A percentile compares a stretch with the other conserved stretches of the same genome.
Evolutionary conservation across 2,113 vertebrate genomes (phyloP).

Genomic region (Etheostoma cragini): DNA sequence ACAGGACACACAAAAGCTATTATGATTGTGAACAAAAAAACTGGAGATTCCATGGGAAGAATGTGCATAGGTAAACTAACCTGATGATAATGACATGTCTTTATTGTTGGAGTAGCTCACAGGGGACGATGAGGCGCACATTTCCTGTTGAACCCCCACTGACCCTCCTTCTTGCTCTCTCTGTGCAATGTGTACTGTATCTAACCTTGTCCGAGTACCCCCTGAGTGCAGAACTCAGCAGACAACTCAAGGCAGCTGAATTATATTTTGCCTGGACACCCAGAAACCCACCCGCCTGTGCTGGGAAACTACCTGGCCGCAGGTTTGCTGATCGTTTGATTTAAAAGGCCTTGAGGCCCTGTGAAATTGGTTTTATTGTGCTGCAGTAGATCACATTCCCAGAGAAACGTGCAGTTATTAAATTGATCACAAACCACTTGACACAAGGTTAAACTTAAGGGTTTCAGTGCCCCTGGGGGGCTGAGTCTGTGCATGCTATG

Average conservation of each 20-base stretch:
- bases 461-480: not conserved
- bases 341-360: conserved; percentile 14
- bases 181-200: not conserved
- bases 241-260: not conserved
- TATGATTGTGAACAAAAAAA: not conserved
- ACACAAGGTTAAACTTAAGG: not conserved
- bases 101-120: not conserved
- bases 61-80: not conserved
- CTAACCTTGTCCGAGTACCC: not conserved
- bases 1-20: not conserved
- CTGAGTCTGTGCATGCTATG: not conserved
- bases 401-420: conserved; percentile 21
- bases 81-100: conserved; percentile 13
- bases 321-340: conserved; percentile 12
- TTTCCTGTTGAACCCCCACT: not conserved
- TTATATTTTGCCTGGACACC: not conserved
- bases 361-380: conserved; percentile 6
- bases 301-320: not conserved
- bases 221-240: conserved; percentile 1
- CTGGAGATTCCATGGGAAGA: not conserved
- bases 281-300: not conserved
- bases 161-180: not conserved
- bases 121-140: not conserved
- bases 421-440: conserved; percentile 16
- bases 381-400: not conserved